Conservation (phyloP, 2,797 vertebrate species). For the Squalus acanthias region DNA sequence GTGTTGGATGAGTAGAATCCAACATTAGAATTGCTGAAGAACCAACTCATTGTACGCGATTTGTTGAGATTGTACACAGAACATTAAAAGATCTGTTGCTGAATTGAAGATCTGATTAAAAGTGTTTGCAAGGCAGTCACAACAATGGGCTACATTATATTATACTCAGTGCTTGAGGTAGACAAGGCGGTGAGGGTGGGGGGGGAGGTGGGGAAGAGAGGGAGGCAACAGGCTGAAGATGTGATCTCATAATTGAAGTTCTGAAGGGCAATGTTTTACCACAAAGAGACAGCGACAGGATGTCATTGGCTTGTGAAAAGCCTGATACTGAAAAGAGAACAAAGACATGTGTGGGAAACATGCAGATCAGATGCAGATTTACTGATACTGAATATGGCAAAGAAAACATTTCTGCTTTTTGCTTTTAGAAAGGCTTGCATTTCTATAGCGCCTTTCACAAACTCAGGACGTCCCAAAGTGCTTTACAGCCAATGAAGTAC, state of each 20-base stretch:
- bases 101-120: constrained; percentile 17
- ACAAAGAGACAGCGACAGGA: neutral
- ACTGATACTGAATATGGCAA: neutral
- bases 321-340: neutral
- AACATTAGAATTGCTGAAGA: constrained; percentile 12
- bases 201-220: neutral
- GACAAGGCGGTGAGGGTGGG: neutral
- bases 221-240: neutral
- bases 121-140: neutral
- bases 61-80: neutral
- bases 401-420: neutral
- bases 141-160: constrained; percentile 9
- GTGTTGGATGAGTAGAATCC: neutral
- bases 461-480: no score
- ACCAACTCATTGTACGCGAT: neutral
- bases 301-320: neutral
- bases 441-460: no score
- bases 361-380: neutral
- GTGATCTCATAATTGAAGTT: neutral
- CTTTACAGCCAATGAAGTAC: no score
- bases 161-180: neutral
- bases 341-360: neutral
- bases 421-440: neutral
- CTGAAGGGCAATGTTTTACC: neutral
- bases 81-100: neutral